Conservation (phyloP, 1,140 invertebrate species). For the Bombyx mori region ASM3026992v2 NC_085121.1:13748501-13749000, state of each 20-base stretch:
- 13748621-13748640: slow-evolving; percentile 24
- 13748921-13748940: too few species aligned
- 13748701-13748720: slow-evolving; percentile 18
- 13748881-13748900: too few species aligned
- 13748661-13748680: slow-evolving; percentile 17
- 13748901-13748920: too few species aligned
- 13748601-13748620: slow-evolving; percentile 26
- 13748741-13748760: slow-evolving; percentile 17
- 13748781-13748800: slow-evolving; percentile 13
- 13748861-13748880: not conserved
- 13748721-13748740: slow-evolving; percentile 28
- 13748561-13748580: slow-evolving; percentile 16
- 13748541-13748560: slow-evolving; percentile 16
- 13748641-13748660: slow-evolving; percentile 20
- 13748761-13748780: slow-evolving; percentile 6
- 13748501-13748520: slow-evolving; percentile 27
- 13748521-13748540: slow-evolving; percentile 22
- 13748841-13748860: slow-evolving; percentile 10
- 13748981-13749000: not conserved
- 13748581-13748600: slow-evolving; percentile 24
- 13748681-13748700: slow-evolving; percentile 23
- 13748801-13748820: slow-evolving; percentile 18
- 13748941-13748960: slow-evolving; percentile 8
- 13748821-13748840: too few species aligned
- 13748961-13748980: slow-evolving; percentile 5